Evolutionary conservation across 2,113 vertebrate genomes (phyloP), one percentile per base, ranked within the genome.

Genomic region (Tenrec ecaudatus): DNA sequence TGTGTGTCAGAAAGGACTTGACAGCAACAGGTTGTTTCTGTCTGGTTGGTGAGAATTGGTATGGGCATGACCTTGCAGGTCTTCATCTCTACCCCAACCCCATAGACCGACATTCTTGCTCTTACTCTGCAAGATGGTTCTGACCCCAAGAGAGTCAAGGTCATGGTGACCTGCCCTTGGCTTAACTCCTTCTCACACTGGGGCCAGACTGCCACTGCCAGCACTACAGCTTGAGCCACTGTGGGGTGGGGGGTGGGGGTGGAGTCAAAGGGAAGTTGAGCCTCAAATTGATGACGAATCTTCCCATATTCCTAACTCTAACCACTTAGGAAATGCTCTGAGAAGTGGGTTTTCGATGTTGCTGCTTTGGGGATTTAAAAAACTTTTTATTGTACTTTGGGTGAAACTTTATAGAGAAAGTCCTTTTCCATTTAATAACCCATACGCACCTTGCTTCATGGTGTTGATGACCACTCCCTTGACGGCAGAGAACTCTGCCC

Each of bases 301-400:
- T n/a, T 77, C 75, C 6, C 36, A 29, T 38, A 82, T 91, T 60
- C 38, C 47, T 79, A 91, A 91, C 40, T 93, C 78, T 66, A n/a
- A n/a, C n/a, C n/a, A n/a, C n/a, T n/a, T n/a, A 80, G 69, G 33
- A 86, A 64, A 69, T 90, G 27, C 40, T 88, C 68, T 62, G 29
- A 73, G 7, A 31, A 79, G 58, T 27, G 23, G 64, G 22, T 9
- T 66, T 66, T 66, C 20, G 25, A 27, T 66, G 19, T 64, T 64
- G 64, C 2, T 66, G 25, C 25, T 6, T 66, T 66, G 60, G 16
- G 12, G 64, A 25, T 66, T 3, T 66, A 25, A 27, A 27, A 23
- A 3, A 27, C 64, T 62, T 62, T 62, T 62, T 66, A 66, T 66
- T 66, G 64, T 66, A 27, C 23, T 66, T 66, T 66, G 64, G 64